These are phyloP conservation scores for Pogonomyrmex barbatus DNA, from an alignment of 1,140 invertebrate genomes.

Conservation along the genomic window DNA sequence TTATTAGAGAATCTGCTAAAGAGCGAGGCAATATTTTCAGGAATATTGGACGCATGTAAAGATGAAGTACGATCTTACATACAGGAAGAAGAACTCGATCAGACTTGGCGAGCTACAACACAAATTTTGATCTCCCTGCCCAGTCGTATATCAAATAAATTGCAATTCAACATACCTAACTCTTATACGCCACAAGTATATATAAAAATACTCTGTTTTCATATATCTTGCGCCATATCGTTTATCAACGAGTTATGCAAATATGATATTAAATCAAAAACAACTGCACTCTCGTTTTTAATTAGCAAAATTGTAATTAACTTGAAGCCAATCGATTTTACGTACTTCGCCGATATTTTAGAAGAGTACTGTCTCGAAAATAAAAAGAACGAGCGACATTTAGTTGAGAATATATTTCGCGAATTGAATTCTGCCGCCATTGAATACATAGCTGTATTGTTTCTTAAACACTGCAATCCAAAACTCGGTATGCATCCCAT, in stretches of 20 bases:
- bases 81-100: slow-evolving; percentile 73
- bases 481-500: slow-evolving; percentile 78
- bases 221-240: slow-evolving; percentile 87
- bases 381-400: slow-evolving; percentile 63
- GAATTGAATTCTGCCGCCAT: slow-evolving; percentile 83
- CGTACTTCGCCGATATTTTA: slow-evolving; percentile 85
- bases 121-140: slow-evolving; percentile 90
- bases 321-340: slow-evolving; percentile 84
- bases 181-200: slow-evolving; percentile 88
- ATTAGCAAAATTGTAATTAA: slow-evolving; percentile 88
- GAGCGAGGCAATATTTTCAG: slow-evolving; percentile 87
- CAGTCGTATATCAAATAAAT: slow-evolving; percentile 89
- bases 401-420: slow-evolving; percentile 82
- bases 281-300: slow-evolving; percentile 86
- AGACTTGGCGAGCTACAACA: slow-evolving; percentile 86
- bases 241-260: slow-evolving; percentile 86
- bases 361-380: slow-evolving; percentile 77
- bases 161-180: slow-evolving; percentile 86
- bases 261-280: slow-evolving; percentile 82
- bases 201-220: slow-evolving; percentile 87
- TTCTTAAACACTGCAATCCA: slow-evolving; percentile 81
- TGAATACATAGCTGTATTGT: slow-evolving; percentile 83
- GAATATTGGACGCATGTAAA: slow-evolving; percentile 82
- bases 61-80: slow-evolving; percentile 55
- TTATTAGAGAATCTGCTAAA: slow-evolving; percentile 86